Base-by-base conservation (phyloP, 2,797 vertebrate species). In the Masticophis lateralis region DNA sequence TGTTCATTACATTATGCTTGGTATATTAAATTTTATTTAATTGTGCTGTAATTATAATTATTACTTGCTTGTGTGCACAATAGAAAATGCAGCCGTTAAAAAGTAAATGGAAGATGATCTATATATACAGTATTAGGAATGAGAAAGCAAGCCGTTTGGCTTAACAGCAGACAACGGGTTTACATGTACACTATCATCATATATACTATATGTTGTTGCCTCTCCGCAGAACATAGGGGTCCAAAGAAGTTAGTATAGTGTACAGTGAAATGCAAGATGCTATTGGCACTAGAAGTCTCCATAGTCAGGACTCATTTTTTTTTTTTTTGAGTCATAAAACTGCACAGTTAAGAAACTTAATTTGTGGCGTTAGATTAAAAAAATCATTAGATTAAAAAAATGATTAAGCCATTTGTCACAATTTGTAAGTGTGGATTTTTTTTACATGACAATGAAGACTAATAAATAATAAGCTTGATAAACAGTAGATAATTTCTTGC, bases 11-110 rank as follows among this genome's bases (percentile, higher is more conserved):
- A 66, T 14, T 66, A 66, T n/a, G 28, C 63, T 66, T 13, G 6
- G n/a, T 32, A 16, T 16, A 66, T 32, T 66, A 66, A 66, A 14
- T 66, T 66, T 92, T 92, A 94, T 93, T 95, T 96, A 95, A 94
- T 94, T 95, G 92, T 47, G 16, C 1, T 91, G 7, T 90, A 91
- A 32, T 90, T 91, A 18, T 47, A 92, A 5, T 95, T 94, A 8
- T 13, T 91, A 93, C 89, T 22, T 59, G 59, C 27, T 93, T 96
- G 91, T 93, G 94, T 92, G 0, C 18, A 69, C 32, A 37, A 37
- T 90, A 94, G 37, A 55, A n/a, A 86, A 13, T 95, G 59, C 55
- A 90, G 88, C 13, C 93, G 51, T 13, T 22, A 32, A 13, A 57
- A 94, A 12, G 10, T 92, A 28, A 90, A 74, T 12, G 7, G 16